Base-by-base conservation (phyloP, 2,797 vertebrate genomes). In the Cynodonichthys magdalenae region DNA sequence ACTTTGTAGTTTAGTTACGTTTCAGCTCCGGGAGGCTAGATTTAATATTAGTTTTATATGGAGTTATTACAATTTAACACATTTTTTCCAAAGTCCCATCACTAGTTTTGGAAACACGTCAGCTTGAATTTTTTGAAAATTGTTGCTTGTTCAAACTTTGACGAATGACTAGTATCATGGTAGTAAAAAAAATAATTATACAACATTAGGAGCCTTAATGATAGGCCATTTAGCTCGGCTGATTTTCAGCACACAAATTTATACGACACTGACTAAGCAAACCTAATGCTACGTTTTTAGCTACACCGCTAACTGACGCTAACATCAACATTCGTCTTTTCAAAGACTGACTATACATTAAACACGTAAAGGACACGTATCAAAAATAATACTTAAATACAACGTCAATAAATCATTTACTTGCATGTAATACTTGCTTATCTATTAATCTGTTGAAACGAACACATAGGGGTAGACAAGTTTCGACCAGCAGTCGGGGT, bases 271-370 rank as follows among this genome's bases (percentile, higher is more conserved):
- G 5, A 31, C 29, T 31, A 31, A 31, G 8, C 29, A 36, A 11
- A 36, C 9, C 34, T 36, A 36, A 44, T 15, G 36, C 9, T 34
- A 47, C 55, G 66, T 56, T 79, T 64, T 73, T 84, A 79, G 79
- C 75, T 56, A 46, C n/a, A 15, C n/a, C 54, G 81, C 80, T 85
- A 77, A 54, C 54, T 39, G n/a, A 65, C 27, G 63, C 70, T 69
- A 67, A 66, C 42, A 45, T 53, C 24, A 57, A 50, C 45, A 41
- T 49, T 50, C 29, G 20, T 34, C 29, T 46, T 10, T 52, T 74
- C 20, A 28, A 15, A 4, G 17, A n/a, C 20, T 24, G 10, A 0
- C 6, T 20, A 0, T 15, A 19, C 5, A 1, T 1, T 3, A 5
- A 54, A 14, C 53, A 6, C 15, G 11, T 11, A 11, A 28, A 19